Conservation (phyloP, 2,888 invertebrate genomes). For the Chrysopilus asiliformis region DNA sequence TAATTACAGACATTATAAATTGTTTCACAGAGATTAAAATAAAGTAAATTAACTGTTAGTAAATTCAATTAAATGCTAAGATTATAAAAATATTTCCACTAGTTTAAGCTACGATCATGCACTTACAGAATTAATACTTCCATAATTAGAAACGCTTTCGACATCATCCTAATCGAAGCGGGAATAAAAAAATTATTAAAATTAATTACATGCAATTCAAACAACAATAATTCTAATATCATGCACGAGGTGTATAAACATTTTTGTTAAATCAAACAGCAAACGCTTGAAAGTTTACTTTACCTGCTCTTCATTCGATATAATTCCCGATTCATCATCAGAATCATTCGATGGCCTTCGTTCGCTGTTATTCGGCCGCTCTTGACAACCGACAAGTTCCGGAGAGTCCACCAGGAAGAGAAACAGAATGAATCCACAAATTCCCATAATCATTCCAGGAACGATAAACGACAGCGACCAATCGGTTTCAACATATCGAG, state of each 20-base stretch:
- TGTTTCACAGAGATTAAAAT: conserved; percentile 1
- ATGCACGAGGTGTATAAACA: neutral
- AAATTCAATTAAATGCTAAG: no score
- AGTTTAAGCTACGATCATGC: conserved; percentile 13
- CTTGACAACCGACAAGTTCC: conserved; percentile 47
- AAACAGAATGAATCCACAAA: conserved; percentile 59
- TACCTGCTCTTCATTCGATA: neutral
- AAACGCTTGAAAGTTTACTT: neutral
- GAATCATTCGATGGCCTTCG: conserved; percentile 16
- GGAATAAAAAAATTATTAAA: conserved; percentile 7
- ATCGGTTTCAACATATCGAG: conserved; percentile 66
- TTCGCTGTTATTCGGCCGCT: conserved; percentile 10
- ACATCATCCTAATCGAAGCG: conserved; percentile 12
- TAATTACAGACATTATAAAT: neutral
- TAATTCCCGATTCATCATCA: conserved; percentile 44
- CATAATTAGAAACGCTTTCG: conserved; percentile 13
- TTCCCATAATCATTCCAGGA: conserved; percentile 71
- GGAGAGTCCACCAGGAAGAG: conserved; percentile 78
- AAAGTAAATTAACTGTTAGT: no score
- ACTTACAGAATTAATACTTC: conserved; percentile 25
- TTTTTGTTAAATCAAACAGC: neutral
- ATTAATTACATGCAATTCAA: conserved; percentile 9
- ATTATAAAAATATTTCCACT: conserved; percentile 1
- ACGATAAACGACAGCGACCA: conserved; percentile 90
- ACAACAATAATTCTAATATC: neutral